Base-by-base conservation (phyloP, 2,797 vertebrate species). In the Fratercula arctica region DNA sequence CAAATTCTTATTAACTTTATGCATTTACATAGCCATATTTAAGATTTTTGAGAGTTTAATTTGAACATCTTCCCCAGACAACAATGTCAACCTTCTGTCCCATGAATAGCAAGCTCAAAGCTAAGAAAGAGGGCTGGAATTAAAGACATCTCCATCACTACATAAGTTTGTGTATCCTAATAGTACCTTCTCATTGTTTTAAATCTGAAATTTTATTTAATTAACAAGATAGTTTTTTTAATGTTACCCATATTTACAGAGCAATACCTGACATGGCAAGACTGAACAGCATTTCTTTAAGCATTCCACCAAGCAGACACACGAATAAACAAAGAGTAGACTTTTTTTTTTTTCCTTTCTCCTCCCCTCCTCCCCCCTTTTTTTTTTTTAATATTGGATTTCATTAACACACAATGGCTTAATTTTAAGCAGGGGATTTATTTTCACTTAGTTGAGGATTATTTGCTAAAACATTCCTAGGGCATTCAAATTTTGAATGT, bases 361-460 rank as follows among this genome's bases (percentile, higher is more conserved):
- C n/a, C 16, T 4, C 6, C 4, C 1, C 14, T 24, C 23, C 23
- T 14, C 23, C 11, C 23, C 48, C 23, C 4, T 24, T 35, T 7
- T 3, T 5, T 37, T 61, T 61, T 39, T 37, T 26, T 11, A 61
- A 25, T 12, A 2, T 21, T 88, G 46, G 17, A 59, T 90, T 91
- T 88, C 10, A 18, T 95, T 90, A 76, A 48, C 46, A 63, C 10
- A 66, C 6, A 76, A 81, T n/a, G n/a, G 54, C 61, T 96, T 93
- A 78, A 73, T 73, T 91, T 93, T 91, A 93, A 95, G 43, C 16
- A 63, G 13, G 14, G 28, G 67, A 93, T 96, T 93, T 95, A 90
- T 88, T 95, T 95, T 86, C 77, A 90, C 43, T 96, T 96, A 86
- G 23, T n/a, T 76, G n/a, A 43, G 46, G 43, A 90, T 96, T 93